Base-by-base conservation (phyloP, 1,140 invertebrate species). In the Vanessa atalanta region DNA sequence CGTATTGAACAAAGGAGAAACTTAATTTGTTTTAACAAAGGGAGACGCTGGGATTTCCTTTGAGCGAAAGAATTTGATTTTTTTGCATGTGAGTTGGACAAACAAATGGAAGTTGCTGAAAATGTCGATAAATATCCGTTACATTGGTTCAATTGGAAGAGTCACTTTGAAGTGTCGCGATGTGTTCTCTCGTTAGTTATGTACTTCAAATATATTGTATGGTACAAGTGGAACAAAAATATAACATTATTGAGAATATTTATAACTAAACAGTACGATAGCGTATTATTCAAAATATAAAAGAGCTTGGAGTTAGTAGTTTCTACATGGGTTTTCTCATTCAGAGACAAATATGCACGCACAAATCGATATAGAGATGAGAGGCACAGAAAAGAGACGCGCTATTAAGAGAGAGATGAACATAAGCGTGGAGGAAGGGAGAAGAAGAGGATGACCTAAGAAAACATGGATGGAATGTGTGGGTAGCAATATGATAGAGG, bases 111-210 rank as follows among this genome's bases (percentile, higher is more conserved):
- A 48, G 14, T 48, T 2, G 15, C 5, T 50, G 37, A 16, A 23
- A 57, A 57, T 23, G 20, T 16, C 43, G 48, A 66, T 31, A 53
- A 31, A 51, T 66, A 31, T 53, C 47, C 13, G 15, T 51, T 20
- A 55, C 53, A 69, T 69, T 8, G 66, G 66, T 57, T 69, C 37
- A 31, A 69, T 51, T 53, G n/a, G 9, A 43, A 1, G 47, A n/a
- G 66, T 57, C 66, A 68, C 51, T 68, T 68, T 68, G 66, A 68
- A 68, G 31, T 31, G 37, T 7, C 16, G 53, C n/a, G 51, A 53
- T 53, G 53, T 50, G 26, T 23, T 60, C 26, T 9, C 51, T 68
- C 66, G 66, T 68, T 68, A 68, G 37, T 37, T 31, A 47, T 23
- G 53, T 37, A 68, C 53, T 47, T 47, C 20, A 31, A 47, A 69